Base-by-base conservation (phyloP, 2,113 vertebrate genomes). In the Rhinopithecus roxellana region DNA sequence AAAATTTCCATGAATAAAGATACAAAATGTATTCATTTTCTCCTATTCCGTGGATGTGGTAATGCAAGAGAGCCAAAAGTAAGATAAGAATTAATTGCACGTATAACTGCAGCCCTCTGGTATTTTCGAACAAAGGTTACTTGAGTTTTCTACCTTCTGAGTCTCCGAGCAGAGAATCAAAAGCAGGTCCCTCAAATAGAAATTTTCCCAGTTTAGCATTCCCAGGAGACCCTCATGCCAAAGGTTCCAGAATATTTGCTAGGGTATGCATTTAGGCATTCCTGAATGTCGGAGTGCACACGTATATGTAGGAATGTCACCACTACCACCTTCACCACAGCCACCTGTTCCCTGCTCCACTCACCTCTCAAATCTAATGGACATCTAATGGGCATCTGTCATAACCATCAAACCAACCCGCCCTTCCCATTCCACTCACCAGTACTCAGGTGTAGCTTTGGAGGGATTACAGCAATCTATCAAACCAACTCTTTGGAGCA, bases 401-500 rank as follows among this genome's bases (percentile, higher is more conserved):
- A 38, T 86, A 72, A 48, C 5, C 40, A 43, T 89, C n/a, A 78
- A 96, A 27, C 52, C 52, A 5, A 75, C n/a, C 4, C 18, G 40
- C 27, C 69, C 23, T 8, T 23, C 38, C 17, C n/a, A 1, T 30
- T 61, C 50, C 20, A 50, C 50, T 48, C 32, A 52, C 13, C 48
- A 30, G 12, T 48, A 85, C 23, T 92, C 67, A 67, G 61, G 48
- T 88, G 64, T 88, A 32, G 52, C 61, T 90, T 78, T 82, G 72
- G 96, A 74, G n/a, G 67, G 74, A 69, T 75, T 90, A 50, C 14
- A 78, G 32, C 25, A 93, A 40, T 94, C 61, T 74, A 67, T 72
- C 86, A 87, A 92, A 92, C 20, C 43, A 23, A 77, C n/a, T 90
- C 77, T 94, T 84, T 45, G 50, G 64, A 96, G 43, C 70, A 97